Evolutionary conservation across 2,888 invertebrate species (phyloP).

Genomic region (Idaea aversata): DNA sequence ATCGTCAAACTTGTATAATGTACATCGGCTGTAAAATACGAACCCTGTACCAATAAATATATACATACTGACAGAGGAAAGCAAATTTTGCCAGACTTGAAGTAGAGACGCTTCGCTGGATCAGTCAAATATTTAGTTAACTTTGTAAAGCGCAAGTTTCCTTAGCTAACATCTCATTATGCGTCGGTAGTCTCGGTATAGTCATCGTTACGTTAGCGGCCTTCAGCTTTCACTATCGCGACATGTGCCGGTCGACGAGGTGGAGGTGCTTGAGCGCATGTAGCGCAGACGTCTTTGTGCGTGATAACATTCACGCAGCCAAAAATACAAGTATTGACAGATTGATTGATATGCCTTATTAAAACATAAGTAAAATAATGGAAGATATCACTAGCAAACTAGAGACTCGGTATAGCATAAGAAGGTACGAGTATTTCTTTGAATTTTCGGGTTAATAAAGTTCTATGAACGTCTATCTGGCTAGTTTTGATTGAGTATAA

Average conservation of each 20-base stretch:
- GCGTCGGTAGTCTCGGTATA: slow-evolving; percentile 28
- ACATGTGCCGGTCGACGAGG: slow-evolving; percentile 34
- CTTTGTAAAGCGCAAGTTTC: slow-evolving; percentile 10
- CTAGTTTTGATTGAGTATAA: background rate
- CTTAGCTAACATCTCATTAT: slow-evolving; percentile 21
- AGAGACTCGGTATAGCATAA: no score
- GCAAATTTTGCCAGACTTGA: no score
- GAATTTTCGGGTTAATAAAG: background rate
- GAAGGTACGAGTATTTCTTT: background rate
- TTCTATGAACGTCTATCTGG: background rate
- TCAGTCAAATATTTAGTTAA: background rate
- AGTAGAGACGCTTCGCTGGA: background rate
- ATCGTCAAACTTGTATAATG: no score
- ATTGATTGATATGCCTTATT: no score
- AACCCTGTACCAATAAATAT: no score
- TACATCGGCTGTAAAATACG: no score
- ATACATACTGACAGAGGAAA: no score
- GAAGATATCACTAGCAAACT: no score
- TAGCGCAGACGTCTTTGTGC: background rate
- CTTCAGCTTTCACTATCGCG: slow-evolving; percentile 66
- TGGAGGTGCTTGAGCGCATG: slow-evolving; percentile 12
- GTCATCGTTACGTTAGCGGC: slow-evolving; percentile 48
- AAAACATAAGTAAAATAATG: no score
- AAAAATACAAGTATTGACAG: no score
- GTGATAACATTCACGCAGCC: no score